Conservation (phyloP, 53 echinoderm and acorn worm species). For the Hippasteria phrygiana region DNA sequence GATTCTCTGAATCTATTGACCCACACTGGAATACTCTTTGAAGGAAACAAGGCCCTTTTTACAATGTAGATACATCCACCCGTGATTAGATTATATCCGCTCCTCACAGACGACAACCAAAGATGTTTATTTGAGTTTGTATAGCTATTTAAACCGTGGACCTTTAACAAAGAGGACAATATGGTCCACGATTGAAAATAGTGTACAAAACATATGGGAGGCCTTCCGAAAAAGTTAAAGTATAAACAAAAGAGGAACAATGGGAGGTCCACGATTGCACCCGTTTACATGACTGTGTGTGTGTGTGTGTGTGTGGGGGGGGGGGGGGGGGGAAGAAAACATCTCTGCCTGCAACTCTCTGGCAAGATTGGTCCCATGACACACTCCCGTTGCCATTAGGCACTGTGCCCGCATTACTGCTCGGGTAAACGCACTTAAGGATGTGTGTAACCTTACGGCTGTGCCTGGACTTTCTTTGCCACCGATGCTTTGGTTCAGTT, state of each 20-base stretch:
- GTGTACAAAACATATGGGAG: no score
- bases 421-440: conserved; percentile 52
- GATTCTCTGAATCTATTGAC: background rate
- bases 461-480: no score
- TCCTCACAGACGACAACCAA: background rate
- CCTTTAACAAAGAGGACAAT: no score
- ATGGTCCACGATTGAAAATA: no score
- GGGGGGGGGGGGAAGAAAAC: background rate
- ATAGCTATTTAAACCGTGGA: no score
- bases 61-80: background rate
- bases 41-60: background rate
- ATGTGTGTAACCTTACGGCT: background rate
- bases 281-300: no score
- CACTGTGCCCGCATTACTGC: background rate
- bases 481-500: conserved; percentile 8
- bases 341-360: background rate
- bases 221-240: no score
- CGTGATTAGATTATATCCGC: background rate
- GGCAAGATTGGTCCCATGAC: background rate
- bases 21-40: background rate
- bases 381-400: background rate
- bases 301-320: no score
- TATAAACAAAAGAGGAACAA: no score
- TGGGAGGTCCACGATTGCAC: no score
- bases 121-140: background rate